Evolutionary conservation across 2,113 vertebrate species (phyloP).

Genomic region (Vicugna pacos): DNA sequence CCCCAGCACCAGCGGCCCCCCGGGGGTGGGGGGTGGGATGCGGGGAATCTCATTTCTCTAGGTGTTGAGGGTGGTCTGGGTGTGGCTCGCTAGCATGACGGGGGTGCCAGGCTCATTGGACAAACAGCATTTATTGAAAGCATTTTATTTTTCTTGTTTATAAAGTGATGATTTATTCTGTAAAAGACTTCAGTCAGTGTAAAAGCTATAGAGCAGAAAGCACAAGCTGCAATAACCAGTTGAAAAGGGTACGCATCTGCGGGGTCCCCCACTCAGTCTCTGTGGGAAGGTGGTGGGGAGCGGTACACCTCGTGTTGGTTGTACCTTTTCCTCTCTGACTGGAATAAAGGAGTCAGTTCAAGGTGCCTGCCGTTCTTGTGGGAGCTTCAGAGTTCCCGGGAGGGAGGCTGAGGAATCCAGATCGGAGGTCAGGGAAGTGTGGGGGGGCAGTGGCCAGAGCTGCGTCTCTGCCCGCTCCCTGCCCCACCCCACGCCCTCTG

Average conservation of each 20-base stretch:
- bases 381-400: not conserved
- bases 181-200: not conserved
- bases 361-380: not conserved
- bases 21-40: too few species aligned
- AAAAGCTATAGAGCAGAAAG: not conserved
- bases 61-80: not conserved
- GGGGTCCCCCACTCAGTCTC: not conserved
- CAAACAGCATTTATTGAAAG: not conserved
- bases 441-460: not conserved
- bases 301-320: not conserved
- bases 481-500: not conserved
- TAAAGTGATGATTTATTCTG: not conserved
- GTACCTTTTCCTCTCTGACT: not conserved
- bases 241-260: not conserved
- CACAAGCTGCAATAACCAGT: not conserved
- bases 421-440: not conserved
- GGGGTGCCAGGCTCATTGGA: not conserved
- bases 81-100: not conserved
- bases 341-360: not conserved
- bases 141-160: not conserved
- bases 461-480: not conserved
- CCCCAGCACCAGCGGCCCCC: too few species aligned
- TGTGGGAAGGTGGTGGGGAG: not conserved
- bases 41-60: too few species aligned
- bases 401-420: slow-evolving; percentile 31